These are phyloP conservation scores for Loxodonta africana DNA, from an alignment of 2,113 vertebrate species.

Conservation along the genomic window DNA sequence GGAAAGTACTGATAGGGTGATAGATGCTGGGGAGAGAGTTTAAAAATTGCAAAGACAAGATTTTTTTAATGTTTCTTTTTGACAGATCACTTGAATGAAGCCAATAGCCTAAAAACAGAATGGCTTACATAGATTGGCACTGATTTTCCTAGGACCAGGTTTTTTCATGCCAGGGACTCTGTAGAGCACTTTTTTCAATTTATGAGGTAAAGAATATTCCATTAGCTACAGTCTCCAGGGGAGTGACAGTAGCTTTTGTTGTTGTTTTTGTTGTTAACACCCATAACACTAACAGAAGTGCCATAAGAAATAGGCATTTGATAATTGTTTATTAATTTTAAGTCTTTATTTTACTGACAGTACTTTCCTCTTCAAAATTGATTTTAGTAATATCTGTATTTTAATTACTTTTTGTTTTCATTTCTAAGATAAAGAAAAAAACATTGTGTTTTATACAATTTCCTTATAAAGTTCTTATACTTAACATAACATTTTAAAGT, in stretches of 20 bases:
- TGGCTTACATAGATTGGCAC: not conserved
- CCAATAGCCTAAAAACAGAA: not conserved
- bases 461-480: not conserved
- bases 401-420: too few relatives aligned
- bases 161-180: not conserved
- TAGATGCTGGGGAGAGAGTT: not conserved
- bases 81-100: not conserved
- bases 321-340: slow-evolving; percentile 30
- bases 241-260: not conserved
- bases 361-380: not conserved
- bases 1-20: not conserved
- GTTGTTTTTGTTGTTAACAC: not conserved
- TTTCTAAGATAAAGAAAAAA: too few relatives aligned
- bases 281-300: not conserved
- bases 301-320: not conserved
- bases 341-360: slow-evolving; percentile 36
- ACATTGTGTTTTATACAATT: too few relatives aligned
- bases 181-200: not conserved
- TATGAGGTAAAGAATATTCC: not conserved
- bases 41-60: not conserved
- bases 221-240: not conserved
- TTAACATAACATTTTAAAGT: not conserved
- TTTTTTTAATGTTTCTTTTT: slow-evolving; percentile 1
- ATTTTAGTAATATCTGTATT: not conserved
- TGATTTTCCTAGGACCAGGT: not conserved